phyloP scores from a whole-genome alignment of 2,113 vertebrate genomes.

The Sander vitreus region DNA sequence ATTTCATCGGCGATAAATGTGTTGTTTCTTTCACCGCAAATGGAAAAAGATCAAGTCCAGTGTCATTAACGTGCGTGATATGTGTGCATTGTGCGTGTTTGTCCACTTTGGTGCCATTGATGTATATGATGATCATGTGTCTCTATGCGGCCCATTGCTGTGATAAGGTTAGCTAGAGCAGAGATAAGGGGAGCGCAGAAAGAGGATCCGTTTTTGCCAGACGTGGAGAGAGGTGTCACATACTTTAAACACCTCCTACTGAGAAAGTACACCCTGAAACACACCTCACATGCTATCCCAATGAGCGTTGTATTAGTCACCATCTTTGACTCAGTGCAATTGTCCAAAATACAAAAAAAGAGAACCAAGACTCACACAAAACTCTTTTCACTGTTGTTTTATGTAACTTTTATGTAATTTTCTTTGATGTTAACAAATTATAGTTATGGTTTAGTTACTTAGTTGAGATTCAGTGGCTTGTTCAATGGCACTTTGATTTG shows the following conservation, averaged over 20 bases:
- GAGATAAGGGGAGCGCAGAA: constrained; percentile 61
- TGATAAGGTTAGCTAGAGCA: constrained; percentile 66
- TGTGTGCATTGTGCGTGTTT: constrained; percentile 61
- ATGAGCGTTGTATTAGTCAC: background rate
- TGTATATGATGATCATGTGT: constrained; percentile 70
- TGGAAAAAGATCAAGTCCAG: constrained; percentile 77
- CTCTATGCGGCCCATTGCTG: constrained; percentile 67
- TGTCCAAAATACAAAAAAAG: background rate
- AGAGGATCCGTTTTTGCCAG: constrained; percentile 71
- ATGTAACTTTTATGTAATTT: background rate
- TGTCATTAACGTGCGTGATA: constrained; percentile 58
- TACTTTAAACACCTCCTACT: constrained; percentile 50
- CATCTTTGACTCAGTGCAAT: background rate
- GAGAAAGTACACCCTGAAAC: constrained; percentile 32
- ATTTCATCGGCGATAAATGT: constrained; percentile 69
- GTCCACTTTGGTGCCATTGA: constrained; percentile 61
- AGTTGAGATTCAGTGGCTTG: background rate
- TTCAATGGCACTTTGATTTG: background rate
- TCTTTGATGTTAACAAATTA: background rate
- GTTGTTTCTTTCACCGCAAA: constrained; percentile 72
- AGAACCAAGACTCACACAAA: background rate
- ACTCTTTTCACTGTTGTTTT: background rate
- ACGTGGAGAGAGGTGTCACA: constrained; percentile 48
- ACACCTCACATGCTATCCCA: background rate
- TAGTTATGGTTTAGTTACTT: background rate